Base-by-base conservation (phyloP, 1,140 invertebrate genomes). In the Drosophila nebulosa region DNA sequence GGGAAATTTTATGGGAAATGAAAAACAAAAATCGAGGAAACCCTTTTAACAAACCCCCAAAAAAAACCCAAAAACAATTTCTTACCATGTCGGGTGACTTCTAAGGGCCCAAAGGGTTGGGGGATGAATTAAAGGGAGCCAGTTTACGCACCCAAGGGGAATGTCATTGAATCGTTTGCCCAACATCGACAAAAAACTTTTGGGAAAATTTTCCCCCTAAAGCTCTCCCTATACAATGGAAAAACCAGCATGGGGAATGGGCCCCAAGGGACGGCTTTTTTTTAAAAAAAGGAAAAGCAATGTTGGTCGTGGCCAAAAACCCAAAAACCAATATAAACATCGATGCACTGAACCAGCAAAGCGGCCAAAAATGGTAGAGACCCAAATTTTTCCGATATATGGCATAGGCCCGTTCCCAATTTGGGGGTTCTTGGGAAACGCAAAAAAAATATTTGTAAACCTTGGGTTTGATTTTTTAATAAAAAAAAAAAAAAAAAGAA, bases 341-440 rank as follows among this genome's bases (percentile, higher is more conserved):
- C 93, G 24, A 94, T 92, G 57, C 94, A 73, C 64, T 94, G 92
- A 1, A 94, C 94, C 32, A 95, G 68, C 1, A 95, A 92, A 42
- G 94, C 94, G 5, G 94, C 94, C 14, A 95, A 80, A 9, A 95
- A 71, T 0, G 94, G 95, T 9, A 95, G 78, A 3, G 94, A 94
- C 3, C 94, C 95, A 74, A 94, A 95, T 1, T 94, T 94, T 77
- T 96, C 95, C 94, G 93, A 69, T 95, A 94, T 4, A 92, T 92
- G 21, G 93, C 93, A 84, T 95, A 96, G 4, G 93, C 94, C 39
- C 92, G 92, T 74, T 96, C 95, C 50, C n/a, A n/a, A 95, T 92
- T 27, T 93, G 92, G 0, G 92, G 90, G 74, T 95, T 94, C 56
- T 93, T 94, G n/a, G n/a, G 84, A 96, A 96, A 51, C 92, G 92